phyloP scores from a whole-genome alignment of 2,113 vertebrate species.

The Orcinus orca region DNA sequence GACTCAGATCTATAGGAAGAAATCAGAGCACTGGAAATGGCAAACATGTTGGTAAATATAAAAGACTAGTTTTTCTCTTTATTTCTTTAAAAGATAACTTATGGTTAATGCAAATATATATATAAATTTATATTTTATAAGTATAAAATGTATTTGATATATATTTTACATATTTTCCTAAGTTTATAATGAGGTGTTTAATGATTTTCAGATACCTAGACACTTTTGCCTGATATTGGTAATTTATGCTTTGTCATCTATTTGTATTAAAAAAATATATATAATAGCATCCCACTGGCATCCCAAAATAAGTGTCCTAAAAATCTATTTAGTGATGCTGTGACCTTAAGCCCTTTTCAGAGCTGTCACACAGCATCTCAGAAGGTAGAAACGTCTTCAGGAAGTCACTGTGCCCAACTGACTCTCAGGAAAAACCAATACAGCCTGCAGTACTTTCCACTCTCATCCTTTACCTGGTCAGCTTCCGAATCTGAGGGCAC shows the following conservation, averaged over 20 bases:
- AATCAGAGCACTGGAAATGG: neutral
- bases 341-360: neutral
- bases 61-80: neutral
- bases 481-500: slow-evolving; percentile 89
- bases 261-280: neutral
- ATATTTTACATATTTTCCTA: too few relatives aligned
- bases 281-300: too few relatives aligned
- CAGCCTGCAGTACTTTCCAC: neutral
- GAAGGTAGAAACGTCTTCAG: neutral
- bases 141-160: too few relatives aligned
- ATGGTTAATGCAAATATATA: neutral
- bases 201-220: neutral
- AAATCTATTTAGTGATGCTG: neutral
- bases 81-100: neutral
- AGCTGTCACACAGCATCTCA: neutral
- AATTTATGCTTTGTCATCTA: neutral
- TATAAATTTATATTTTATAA: neutral
- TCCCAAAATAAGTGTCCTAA: neutral
- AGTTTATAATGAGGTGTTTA: neutral
- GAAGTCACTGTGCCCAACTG: neutral
- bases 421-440: neutral
- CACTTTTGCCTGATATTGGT: neutral
- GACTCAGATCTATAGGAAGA: neutral
- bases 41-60: neutral
- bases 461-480: slow-evolving; percentile 89